Conservation (phyloP, 2,888 invertebrate genomes). For the Trichogramma evanescens region DNA sequence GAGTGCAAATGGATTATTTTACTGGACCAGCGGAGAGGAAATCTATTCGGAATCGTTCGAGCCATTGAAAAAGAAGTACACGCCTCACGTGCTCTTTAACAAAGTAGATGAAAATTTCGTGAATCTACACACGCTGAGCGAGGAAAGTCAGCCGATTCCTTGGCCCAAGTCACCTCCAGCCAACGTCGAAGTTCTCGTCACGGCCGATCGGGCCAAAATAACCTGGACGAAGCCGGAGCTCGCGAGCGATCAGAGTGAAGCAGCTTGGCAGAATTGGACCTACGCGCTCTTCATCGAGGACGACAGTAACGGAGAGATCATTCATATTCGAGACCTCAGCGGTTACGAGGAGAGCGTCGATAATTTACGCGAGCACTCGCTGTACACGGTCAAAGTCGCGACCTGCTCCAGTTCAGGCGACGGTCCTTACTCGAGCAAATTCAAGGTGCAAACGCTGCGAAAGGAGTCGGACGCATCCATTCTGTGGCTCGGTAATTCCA, state of each 20-base stretch:
- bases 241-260: constrained; percentile 59
- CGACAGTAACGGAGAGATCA: constrained; percentile 44
- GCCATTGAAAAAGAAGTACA: constrained; percentile 61
- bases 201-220: constrained; percentile 66
- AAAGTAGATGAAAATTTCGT: constrained; percentile 50
- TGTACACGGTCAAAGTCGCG: constrained; percentile 72
- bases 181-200: constrained; percentile 74
- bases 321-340: constrained; percentile 50
- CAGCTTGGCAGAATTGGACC: constrained; percentile 67
- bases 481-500: constrained; percentile 70
- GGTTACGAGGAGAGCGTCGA: constrained; percentile 61
- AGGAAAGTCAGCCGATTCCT: constrained; percentile 70
- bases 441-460: constrained; percentile 63
- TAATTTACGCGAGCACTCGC: constrained; percentile 65
- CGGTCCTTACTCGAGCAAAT: constrained; percentile 75
- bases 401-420: constrained; percentile 69
- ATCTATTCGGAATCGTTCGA: constrained; percentile 76
- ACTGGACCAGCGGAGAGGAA: constrained; percentile 77
- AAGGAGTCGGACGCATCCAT: constrained; percentile 58
- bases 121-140: constrained; percentile 46
- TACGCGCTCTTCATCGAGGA: constrained; percentile 68
- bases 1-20: constrained; percentile 70
- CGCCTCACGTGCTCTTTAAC: constrained; percentile 68
- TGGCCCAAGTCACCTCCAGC: constrained; percentile 73
- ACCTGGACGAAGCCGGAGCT: constrained; percentile 77